Evolutionary conservation across 2,113 vertebrate genomes (phyloP).

Genomic region (Tiliqua scincoides): DNA sequence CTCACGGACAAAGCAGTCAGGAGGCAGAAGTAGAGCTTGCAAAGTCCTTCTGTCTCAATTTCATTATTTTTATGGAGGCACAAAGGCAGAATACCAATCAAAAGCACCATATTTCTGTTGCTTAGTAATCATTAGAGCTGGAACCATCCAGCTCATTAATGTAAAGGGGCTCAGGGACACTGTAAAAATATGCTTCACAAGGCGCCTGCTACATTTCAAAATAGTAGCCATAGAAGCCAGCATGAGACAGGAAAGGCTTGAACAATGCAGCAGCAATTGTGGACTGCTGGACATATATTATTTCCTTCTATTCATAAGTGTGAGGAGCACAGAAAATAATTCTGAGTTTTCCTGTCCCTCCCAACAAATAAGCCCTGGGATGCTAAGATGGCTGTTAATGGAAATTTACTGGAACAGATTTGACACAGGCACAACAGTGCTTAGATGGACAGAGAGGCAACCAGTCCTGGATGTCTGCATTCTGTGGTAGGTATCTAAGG

Average conservation of each 20-base stretch:
- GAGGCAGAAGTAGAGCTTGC: not conserved
- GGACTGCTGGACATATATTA: not conserved
- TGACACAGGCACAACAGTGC: too few relatives aligned
- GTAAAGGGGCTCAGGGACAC: not conserved
- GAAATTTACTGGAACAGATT: not conserved
- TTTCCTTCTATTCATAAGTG: not conserved
- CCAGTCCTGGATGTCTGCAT: not conserved
- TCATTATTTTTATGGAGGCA: not conserved
- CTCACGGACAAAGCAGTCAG: not conserved
- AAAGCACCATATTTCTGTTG: not conserved
- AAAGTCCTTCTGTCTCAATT: not conserved
- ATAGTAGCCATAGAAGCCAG: not conserved
- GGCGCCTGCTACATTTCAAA: not conserved
- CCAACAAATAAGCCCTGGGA: not conserved
- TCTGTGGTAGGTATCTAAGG: not conserved
- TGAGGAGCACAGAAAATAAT: not conserved
- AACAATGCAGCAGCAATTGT: not conserved
- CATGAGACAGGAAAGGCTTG: not conserved
- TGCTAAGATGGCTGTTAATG: not conserved
- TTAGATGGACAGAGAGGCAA: not conserved
- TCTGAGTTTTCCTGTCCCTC: not conserved
- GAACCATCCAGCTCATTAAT: not conserved
- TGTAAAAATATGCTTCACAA: not conserved
- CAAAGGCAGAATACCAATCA: not conserved
- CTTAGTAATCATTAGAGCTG: not conserved